A percentile compares a stretch with the other conserved stretches of the same genome.
phyloP scores from a whole-genome alignment of 2,888 invertebrate genomes.

The Venustoraphidia nigricollis region DNA sequence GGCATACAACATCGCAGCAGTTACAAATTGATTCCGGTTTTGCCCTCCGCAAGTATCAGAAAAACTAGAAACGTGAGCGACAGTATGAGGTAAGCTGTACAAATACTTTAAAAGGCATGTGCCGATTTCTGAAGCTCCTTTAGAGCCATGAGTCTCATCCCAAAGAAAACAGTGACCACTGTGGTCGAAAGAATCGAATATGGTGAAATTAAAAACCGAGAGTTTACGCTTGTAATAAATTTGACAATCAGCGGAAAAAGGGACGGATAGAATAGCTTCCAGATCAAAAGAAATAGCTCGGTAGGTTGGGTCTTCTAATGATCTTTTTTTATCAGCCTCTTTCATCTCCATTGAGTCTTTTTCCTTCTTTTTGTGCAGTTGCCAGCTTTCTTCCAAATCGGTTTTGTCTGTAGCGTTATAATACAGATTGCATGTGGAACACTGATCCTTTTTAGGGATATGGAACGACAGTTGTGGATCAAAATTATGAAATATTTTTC shows the following conservation, averaged over 20 bases:
- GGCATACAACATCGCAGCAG: conserved; percentile 10
- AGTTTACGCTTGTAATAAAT: conserved; percentile 6
- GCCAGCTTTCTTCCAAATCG: conserved; percentile 3
- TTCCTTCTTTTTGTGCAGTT: conserved; percentile 2
- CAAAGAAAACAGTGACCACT: conserved; percentile 11
- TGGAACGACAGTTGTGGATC: conserved; percentile 8
- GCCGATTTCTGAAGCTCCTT: conserved; percentile 12
- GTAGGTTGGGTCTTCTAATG: conserved; percentile 2
- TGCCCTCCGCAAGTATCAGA: conserved; percentile 12
- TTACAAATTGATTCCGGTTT: conserved; percentile 7
- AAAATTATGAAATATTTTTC: conserved; percentile 8
- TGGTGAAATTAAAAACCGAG: conserved; percentile 12
- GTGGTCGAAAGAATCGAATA: conserved; percentile 9
- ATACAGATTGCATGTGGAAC: conserved; percentile 9
- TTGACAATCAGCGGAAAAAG: neutral
- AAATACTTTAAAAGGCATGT: conserved; percentile 8
- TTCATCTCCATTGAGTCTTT: conserved; percentile 9
- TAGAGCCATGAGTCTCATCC: conserved; percentile 9
- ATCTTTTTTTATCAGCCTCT: conserved; percentile 4
- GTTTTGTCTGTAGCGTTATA: conserved; percentile 8
- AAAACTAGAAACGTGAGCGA: conserved; percentile 9
- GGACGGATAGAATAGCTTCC: conserved; percentile 7
- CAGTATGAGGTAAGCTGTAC: conserved; percentile 2
- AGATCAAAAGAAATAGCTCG: conserved; percentile 9
- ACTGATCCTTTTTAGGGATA: conserved; percentile 11